Percentiles rank a stretch among this genome's conserved stretches.
Evolutionary conservation across 2,113 vertebrate species (phyloP).

Genomic region (Lasiurus cinereus): DNA sequence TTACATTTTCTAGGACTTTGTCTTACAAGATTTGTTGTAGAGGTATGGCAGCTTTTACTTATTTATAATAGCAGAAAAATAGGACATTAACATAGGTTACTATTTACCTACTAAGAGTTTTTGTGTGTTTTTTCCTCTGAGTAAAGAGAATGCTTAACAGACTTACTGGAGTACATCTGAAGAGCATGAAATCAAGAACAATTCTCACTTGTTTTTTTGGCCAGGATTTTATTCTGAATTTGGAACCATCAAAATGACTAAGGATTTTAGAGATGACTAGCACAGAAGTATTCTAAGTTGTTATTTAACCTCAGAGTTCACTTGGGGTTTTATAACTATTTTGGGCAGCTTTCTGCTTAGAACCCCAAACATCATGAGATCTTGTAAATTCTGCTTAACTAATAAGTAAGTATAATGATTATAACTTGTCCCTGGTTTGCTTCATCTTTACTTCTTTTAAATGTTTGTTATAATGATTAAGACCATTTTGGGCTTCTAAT

Average conservation of each 20-base stretch:
- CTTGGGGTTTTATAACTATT: neutral
- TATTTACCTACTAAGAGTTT: neutral
- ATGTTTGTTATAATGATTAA: neutral
- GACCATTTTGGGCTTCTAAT: neutral
- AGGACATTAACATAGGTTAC: neutral
- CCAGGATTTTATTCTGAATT: neutral
- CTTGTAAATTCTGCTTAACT: neutral
- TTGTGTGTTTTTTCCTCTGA: neutral
- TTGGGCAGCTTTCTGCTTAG: neutral
- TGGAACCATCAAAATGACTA: conserved; percentile 7
- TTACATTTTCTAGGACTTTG: neutral
- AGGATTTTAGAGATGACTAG: neutral
- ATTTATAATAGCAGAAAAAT: neutral
- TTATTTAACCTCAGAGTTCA: neutral
- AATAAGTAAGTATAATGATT: neutral
- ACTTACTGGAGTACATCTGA: neutral
- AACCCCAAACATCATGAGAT: neutral
- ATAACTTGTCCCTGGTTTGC: neutral
- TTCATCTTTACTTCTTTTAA: neutral
- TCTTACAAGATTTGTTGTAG: neutral
- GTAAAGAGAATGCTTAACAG: neutral
- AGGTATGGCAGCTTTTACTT: neutral
- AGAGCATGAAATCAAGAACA: neutral
- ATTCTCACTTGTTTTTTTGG: neutral
- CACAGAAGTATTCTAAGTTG: neutral